A percentile compares a stretch with the other conserved stretches of the same genome.
Evolutionary conservation across 2,113 vertebrate genomes (phyloP).

Genomic region (Sus scrofa): DNA sequence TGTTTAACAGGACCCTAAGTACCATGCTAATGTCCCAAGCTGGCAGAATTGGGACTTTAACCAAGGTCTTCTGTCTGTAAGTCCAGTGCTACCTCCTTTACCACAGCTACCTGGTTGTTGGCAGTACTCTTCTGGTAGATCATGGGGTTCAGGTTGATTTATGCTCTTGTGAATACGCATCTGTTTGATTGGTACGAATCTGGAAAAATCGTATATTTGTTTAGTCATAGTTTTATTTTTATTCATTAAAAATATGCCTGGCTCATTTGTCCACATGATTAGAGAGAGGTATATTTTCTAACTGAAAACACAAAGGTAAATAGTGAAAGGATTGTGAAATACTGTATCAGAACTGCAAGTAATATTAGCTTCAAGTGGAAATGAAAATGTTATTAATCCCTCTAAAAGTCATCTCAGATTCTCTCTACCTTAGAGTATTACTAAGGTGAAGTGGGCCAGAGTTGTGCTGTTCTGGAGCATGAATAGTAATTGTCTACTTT

Average conservation of each 20-base stretch:
- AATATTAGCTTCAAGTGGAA: slow-evolving; percentile 54
- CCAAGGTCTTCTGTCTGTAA: neutral
- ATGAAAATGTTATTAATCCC: neutral
- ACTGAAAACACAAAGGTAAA: slow-evolving; percentile 31
- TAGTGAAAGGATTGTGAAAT: slow-evolving; percentile 45
- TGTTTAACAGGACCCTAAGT: slow-evolving; percentile 10
- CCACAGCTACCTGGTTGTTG: neutral
- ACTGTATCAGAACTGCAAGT: slow-evolving; percentile 38
- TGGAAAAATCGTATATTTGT: slow-evolving; percentile 33
- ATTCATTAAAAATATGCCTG: slow-evolving; percentile 52
- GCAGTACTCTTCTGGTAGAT: neutral
- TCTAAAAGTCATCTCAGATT: slow-evolving; percentile 49
- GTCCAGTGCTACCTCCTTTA: neutral
- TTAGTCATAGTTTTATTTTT: slow-evolving; percentile 46
- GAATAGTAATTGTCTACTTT: neutral
- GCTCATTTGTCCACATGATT: slow-evolving; percentile 19
- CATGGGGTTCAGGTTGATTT: neutral
- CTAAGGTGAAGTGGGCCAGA: neutral
- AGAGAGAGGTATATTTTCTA: slow-evolving; percentile 3
- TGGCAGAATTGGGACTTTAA: neutral
- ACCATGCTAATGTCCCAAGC: neutral
- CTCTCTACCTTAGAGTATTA: slow-evolving; percentile 11
- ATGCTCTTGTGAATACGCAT: neutral
- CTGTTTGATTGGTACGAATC: neutral
- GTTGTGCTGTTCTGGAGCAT: slow-evolving; percentile 1